These are phyloP conservation scores for Biston stratarius DNA, from an alignment of 2,888 invertebrate genomes.

Conservation along the genomic window DNA sequence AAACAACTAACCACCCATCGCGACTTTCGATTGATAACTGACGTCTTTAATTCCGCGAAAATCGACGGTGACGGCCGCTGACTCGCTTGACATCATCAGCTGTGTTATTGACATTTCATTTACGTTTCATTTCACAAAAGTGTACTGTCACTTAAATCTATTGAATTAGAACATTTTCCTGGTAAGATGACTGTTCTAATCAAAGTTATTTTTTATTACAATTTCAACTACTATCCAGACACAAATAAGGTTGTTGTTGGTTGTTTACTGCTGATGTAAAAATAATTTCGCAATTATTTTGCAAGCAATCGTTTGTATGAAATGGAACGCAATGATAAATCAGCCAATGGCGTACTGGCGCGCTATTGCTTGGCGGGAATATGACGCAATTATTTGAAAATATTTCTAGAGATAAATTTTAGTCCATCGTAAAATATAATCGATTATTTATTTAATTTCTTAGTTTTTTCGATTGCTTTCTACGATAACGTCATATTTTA, in stretches of 20 bases:
- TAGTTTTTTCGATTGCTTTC: neutral
- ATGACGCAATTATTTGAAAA: slow-evolving; percentile 15
- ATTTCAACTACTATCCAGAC: no score
- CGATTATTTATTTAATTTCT: neutral
- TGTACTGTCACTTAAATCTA: no score
- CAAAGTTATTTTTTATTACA: no score
- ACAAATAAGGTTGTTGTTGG: no score
- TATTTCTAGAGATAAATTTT: neutral
- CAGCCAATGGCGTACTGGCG: slow-evolving; percentile 9
- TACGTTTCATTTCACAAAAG: neutral
- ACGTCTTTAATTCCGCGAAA: slow-evolving; percentile 27
- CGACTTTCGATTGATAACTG: slow-evolving; percentile 59
- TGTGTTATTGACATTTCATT: neutral
- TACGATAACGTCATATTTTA: no score
- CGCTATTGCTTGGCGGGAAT: slow-evolving; percentile 12
- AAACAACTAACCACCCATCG: slow-evolving; percentile 56
- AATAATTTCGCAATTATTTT: no score
- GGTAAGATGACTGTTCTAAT: no score
- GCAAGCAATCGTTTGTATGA: neutral
- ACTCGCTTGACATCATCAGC: slow-evolving; percentile 5
- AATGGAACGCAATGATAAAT: slow-evolving; percentile 2
- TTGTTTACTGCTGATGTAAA: no score
- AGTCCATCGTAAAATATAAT: neutral
- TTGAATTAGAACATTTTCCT: no score
- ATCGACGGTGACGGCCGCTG: neutral